A percentile compares a stretch with the other conserved stretches of the same genome.
Conservation (phyloP, 35 echinoderm and acorn worm species). For the Ophiothrix spiculata region DNA sequence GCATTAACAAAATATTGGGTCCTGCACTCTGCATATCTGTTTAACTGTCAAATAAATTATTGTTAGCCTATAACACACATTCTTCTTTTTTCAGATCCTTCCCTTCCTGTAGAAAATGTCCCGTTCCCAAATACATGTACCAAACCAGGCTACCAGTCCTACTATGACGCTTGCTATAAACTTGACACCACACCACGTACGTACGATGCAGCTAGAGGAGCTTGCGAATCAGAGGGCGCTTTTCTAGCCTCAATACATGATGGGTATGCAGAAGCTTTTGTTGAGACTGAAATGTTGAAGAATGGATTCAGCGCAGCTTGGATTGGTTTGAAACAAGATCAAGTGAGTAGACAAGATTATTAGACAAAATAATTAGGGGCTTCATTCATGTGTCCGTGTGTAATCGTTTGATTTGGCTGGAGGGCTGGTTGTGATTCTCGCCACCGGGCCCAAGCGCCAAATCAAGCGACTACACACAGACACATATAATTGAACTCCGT, state of each 20-base stretch:
- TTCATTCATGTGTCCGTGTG: no score
- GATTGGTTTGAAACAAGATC: conserved; percentile 69
- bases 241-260: conserved; percentile 60
- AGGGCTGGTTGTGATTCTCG: no score
- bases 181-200: conserved; percentile 5
- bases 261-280: conserved; percentile 71
- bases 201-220: conserved; percentile 22
- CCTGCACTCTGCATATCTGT: no score
- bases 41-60: no score
- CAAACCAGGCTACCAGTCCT: conserved; percentile 40
- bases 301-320: conserved; percentile 44
- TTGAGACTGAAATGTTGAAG: conserved; percentile 52
- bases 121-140: background rate
- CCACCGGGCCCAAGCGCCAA: no score
- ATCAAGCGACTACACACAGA: no score
- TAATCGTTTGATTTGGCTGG: no score
- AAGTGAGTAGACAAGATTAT: no score
- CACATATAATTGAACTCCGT: no score
- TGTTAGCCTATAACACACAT: no score
- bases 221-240: conserved; percentile 51
- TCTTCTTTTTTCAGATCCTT: background rate
- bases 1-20: no score
- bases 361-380: no score
- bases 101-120: background rate
- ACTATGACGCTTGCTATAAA: conserved; percentile 74